These are phyloP conservation scores for Coenobita brevimanus DNA, from an alignment of 1,140 invertebrate species.

Conservation along the genomic window DNA sequence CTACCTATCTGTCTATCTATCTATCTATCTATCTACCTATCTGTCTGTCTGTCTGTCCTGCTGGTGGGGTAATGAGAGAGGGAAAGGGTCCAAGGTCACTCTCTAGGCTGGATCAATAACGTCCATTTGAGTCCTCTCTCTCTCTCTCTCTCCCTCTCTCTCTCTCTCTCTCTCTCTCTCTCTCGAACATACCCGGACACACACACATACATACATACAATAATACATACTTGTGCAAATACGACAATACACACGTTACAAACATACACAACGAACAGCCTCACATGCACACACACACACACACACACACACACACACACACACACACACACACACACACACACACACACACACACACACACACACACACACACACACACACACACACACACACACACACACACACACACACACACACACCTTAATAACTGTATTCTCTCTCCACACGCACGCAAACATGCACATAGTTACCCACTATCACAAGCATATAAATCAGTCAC, in stretches of 20 bases:
- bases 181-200: not conserved
- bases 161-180: not conserved
- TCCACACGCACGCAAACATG: too few relatives aligned
- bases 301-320: slow-evolving; percentile 21
- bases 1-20: too few relatives aligned
- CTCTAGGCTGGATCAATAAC: too few relatives aligned
- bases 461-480: too few relatives aligned
- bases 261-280: not conserved
- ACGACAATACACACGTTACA: not conserved
- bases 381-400: slow-evolving; percentile 37
- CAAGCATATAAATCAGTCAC: too few relatives aligned
- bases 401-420: slow-evolving; percentile 35
- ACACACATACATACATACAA: not conserved
- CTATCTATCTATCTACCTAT: too few relatives aligned
- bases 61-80: too few relatives aligned
- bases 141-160: too few relatives aligned
- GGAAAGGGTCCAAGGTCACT: too few relatives aligned
- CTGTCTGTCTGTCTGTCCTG: not conserved
- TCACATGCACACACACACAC: not conserved
- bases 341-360: slow-evolving; percentile 18
- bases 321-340: slow-evolving; percentile 20
- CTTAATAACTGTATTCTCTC: too few relatives aligned
- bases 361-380: slow-evolving; percentile 18
- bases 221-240: not conserved
- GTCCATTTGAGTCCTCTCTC: too few relatives aligned